Percentiles rank a stretch among this genome's conserved stretches.
phyloP scores from a whole-genome alignment of 2,113 vertebrate genomes.

The Morone chrysops region DNA sequence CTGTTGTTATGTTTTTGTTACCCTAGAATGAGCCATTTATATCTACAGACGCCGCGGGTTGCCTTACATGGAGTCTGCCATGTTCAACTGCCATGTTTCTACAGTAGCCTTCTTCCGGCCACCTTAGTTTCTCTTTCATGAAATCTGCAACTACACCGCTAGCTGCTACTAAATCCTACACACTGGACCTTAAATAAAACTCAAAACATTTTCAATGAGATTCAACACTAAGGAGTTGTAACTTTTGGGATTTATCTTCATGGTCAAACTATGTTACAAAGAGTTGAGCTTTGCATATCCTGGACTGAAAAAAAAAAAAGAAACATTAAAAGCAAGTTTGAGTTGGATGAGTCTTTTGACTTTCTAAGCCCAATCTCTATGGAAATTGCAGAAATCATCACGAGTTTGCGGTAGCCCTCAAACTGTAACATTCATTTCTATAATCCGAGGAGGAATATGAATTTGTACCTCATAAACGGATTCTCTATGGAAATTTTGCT shows the following conservation, averaged over 20 bases:
- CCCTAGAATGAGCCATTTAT: too few species aligned
- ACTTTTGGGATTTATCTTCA: background rate
- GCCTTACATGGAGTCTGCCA: too few species aligned
- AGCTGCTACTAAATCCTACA: too few species aligned
- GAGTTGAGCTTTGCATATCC: background rate
- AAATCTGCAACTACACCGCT: too few species aligned
- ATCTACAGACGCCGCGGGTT: too few species aligned
- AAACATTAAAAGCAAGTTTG: background rate
- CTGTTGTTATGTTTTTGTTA: too few species aligned
- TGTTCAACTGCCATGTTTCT: too few species aligned
- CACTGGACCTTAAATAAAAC: too few species aligned
- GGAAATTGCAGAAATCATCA: conserved; percentile 31
- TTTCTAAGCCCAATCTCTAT: conserved; percentile 6
- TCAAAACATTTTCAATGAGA: background rate
- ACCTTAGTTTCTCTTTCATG: too few species aligned
- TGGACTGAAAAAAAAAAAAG: background rate
- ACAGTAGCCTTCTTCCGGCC: too few species aligned
- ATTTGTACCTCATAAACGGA: conserved; percentile 31
- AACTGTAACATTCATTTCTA: conserved; percentile 14
- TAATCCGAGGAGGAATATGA: conserved; percentile 34
- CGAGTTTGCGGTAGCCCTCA: conserved; percentile 1
- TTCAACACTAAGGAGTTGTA: background rate
- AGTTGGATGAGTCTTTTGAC: background rate
- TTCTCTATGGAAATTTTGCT: conserved; percentile 32
- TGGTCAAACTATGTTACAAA: background rate